These are phyloP conservation scores for Forbesichthys agassizii DNA, from an alignment of 2,113 vertebrate genomes.

Conservation along the genomic window DNA sequence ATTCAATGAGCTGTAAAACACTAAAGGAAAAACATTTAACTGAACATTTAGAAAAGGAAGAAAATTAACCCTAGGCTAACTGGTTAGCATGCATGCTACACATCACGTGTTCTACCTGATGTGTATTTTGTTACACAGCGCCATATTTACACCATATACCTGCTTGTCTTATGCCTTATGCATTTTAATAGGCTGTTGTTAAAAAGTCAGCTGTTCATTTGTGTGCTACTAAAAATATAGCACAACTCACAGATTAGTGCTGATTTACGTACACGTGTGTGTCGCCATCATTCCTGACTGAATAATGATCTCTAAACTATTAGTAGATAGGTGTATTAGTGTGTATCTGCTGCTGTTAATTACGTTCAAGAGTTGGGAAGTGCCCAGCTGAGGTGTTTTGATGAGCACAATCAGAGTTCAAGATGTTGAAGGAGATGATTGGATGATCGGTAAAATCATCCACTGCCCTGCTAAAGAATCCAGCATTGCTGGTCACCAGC, in stretches of 20 bases:
- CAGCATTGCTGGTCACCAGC: too few relatives aligned
- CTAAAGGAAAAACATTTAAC: slow-evolving; percentile 36
- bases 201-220: slow-evolving; percentile 7
- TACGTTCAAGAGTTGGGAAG: neutral
- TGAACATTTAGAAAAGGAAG: slow-evolving; percentile 35
- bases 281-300: slow-evolving; percentile 4
- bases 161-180: neutral
- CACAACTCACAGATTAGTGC: slow-evolving; percentile 71
- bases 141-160: slow-evolving; percentile 57
- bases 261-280: slow-evolving; percentile 6
- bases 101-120: slow-evolving; percentile 37
- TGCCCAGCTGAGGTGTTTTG: slow-evolving; percentile 11
- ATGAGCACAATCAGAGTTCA: slow-evolving; percentile 42
- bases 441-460: slow-evolving; percentile 27
- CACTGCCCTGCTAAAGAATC: neutral
- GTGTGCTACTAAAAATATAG: slow-evolving; percentile 30
- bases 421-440: slow-evolving; percentile 18
- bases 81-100: slow-evolving; percentile 63
- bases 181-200: slow-evolving; percentile 12
- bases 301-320: neutral
- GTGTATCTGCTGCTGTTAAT: slow-evolving; percentile 6
- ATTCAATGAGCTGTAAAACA: slow-evolving; percentile 19
- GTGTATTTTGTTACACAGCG: slow-evolving; percentile 39
- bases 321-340: neutral
- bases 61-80: slow-evolving; percentile 44